Base-by-base conservation (phyloP, 2,113 vertebrate genomes). In the Bettongia penicillata region DNA sequence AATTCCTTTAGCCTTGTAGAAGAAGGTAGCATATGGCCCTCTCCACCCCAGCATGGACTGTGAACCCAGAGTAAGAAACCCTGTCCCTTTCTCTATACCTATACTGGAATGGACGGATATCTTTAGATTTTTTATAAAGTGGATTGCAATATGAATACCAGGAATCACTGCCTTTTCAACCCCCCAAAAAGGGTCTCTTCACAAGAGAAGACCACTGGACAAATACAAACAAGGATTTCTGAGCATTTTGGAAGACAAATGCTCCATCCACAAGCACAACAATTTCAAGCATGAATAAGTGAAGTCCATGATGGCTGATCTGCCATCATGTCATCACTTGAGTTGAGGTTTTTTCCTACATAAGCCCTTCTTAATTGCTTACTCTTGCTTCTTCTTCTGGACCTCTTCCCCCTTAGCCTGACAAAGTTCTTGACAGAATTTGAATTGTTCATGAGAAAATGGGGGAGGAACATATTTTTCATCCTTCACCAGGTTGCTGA, bases 391-490 rank as follows among this genome's bases (percentile, higher is more conserved):
- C 96, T 95, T 97, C 0, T 90, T 92, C 51, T 98, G 97, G 43
- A 97, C 95, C 0, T 92, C 95, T 91, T 43, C 43, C 3, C 98
- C 97, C 91, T 97, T 16, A 93, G 98, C 95, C 1, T 1, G 96
- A 94, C 98, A 99, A 90, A 99, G 24, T 5, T 97, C 97, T 0
- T 96, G 96, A 8, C 98, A 97, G 0, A 99, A 98, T 43, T 19
- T 94, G 96, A 99, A 99, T 94, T 97, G 97, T 0, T 93, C 95
- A 0, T 96, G 98, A 53, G 98, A 95, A 1, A 99, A 98, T 0
- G 96, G 0, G 0, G 98, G 98, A 23, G 98, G 98, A 57, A 98
- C 96, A 0, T 98, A 99, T 90, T 98, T 98, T 90, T 97, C 95
- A 1, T 99, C 98, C 0, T 95, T 19, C 8, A 97, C 97, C 94